A percentile compares a stretch with the other conserved stretches of the same genome.
These are phyloP conservation scores for Octonoba sinensis DNA, from an alignment of 2,888 invertebrate genomes.

Conservation along the genomic window DNA sequence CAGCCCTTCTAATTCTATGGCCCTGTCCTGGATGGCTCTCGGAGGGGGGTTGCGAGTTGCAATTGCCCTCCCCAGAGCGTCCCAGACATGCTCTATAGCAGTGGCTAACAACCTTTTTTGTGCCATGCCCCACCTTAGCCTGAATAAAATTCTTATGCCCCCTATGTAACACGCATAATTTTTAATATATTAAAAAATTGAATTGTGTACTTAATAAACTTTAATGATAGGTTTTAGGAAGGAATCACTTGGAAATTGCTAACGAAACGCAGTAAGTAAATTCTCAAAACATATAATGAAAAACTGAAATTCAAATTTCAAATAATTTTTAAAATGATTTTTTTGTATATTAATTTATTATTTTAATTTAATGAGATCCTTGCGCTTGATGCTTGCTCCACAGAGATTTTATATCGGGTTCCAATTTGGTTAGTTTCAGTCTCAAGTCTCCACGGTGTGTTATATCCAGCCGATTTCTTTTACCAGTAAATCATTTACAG, in stretches of 20 bases:
- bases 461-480: conserved; percentile 23
- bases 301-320: no score
- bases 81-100: conserved; percentile 32
- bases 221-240: no score
- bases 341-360: conserved; percentile 33
- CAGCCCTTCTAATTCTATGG: no score
- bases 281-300: no score
- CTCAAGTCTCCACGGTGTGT: conserved; percentile 34
- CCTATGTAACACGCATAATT: no score
- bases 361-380: conserved; percentile 37
- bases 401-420: conserved; percentile 35
- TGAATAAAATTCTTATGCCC: conserved; percentile 20
- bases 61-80: conserved; percentile 31
- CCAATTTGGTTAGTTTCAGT: conserved; percentile 36
- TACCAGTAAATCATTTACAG: conserved; percentile 30
- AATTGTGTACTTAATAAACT: no score
- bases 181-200: no score
- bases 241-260: no score
- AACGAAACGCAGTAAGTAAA: no score
- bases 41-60: conserved; percentile 24
- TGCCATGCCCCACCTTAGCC: conserved; percentile 33
- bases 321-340: no score
- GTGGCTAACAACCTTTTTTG: conserved; percentile 32
- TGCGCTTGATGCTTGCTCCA: conserved; percentile 37
- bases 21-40: conserved; percentile 13